Base-by-base conservation (phyloP, 1,140 invertebrate species). In the Chymomyza costata region DNA sequence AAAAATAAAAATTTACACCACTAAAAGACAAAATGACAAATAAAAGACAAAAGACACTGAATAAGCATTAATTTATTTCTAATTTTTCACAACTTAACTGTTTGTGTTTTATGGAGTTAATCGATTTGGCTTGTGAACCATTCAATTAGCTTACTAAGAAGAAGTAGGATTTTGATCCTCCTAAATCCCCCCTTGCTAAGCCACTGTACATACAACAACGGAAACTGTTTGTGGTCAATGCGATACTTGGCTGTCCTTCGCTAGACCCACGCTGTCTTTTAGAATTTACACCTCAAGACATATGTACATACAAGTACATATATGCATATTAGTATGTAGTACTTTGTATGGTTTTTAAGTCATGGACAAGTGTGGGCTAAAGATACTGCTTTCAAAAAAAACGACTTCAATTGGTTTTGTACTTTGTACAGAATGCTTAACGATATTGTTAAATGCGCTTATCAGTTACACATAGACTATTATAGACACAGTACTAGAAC, bases 391-490 rank as follows among this genome's bases (percentile, higher is more conserved):
- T 25, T 28, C 39, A 14, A 31, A 55, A 55, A 18, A n/a, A n/a
- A n/a, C n/a, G n/a, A n/a, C n/a, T 17, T n/a, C 13, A 31, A 38
- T 16, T 18, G 41, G 41, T 58, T n/a, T n/a, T 16, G 44, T 39
- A 49, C 37, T 56, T 56, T 37, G 34, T n/a, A n/a, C n/a, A n/a
- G 13, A 37, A 50, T 65, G 47, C 62, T 65, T 65, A 57, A 52
- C 65, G 57, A 74, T 65, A 61, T 56, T 70, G 51, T 53, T 43
- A 53, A 59, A 52, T 41, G 44, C 35, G 63, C 69, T 76, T 76
- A 73, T 76, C 39, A 49, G 31, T n/a, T n/a, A n/a, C 2, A 18
- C 31, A 40, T 7, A 14, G 17, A 18, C 52, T n/a, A n/a, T n/a
- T n/a, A n/a, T n/a, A 44, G 35, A 65, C 31, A 30, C 21, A 25